Base-by-base conservation (phyloP, 2,888 invertebrate species). In the Notodonta dromedarius region DNA sequence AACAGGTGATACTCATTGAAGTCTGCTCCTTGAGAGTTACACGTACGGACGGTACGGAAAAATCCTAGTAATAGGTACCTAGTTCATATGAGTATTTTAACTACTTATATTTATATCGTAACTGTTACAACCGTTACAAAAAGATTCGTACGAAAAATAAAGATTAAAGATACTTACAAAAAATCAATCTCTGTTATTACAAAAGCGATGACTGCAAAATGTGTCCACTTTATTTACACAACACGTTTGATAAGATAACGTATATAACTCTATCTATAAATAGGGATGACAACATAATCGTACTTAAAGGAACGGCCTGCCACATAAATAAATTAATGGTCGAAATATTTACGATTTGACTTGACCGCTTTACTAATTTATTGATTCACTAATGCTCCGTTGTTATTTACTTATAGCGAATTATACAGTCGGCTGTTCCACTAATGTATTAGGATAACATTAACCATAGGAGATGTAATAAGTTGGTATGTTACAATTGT, bases 241-340 rank as follows among this genome's bases (percentile, higher is more conserved):
- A n/a, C 24, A 13, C 48, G 57, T 50, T 14, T 48, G 63, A 63
- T 61, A 63, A 63, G 63, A 63, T 63, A 61, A 53, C 55, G 57
- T 44, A 3, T 48, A 56, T 24, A 63, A 60, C 52, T 48, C 16
- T 32, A 46, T 58, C 52, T 44, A 42, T 56, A 56, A 56, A 55
- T 55, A 56, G 51, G 56, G 50, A n/a, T 60, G 56, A 56, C 60
- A 56, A 40, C 51, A 63, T 52, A 56, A 63, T 40, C n/a, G 14
- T 46, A 54, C 50, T 59, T 50, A 57, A n/a, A 57, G 32, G 16
- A 52, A 55, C n/a, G 35, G 32, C 13, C 35, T 40, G 14, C 14
- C 55, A 40, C 40, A 55, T 40, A 40, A 7, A 40, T 40, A 7
- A 50, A n/a, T 55, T 13, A 39, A 54, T 39, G 11, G 24, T 12